phyloP scores from a whole-genome alignment of 2,113 vertebrate species.

The Thalassarche chlororhynchos region DNA sequence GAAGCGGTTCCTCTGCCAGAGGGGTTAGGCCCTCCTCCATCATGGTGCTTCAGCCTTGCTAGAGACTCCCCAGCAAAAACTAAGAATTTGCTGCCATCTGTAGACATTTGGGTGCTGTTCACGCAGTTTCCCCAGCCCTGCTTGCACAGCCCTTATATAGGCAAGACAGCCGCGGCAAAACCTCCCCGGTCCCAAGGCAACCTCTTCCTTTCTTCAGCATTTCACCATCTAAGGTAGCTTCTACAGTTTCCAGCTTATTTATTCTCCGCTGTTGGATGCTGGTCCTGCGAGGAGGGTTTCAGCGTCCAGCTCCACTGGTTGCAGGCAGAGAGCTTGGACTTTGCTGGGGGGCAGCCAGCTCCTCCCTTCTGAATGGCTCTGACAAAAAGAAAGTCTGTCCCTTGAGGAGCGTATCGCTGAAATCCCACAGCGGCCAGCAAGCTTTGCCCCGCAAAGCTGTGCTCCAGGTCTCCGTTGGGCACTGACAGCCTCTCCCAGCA shows the following conservation, averaged over 20 bases:
- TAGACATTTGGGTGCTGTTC: slow-evolving; percentile 26
- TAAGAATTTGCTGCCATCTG: slow-evolving; percentile 62
- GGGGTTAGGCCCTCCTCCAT: not conserved
- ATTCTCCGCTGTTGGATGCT: not conserved
- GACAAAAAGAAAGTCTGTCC: not conserved
- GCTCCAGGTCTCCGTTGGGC: not conserved
- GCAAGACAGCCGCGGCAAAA: not conserved
- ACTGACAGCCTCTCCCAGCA: accelerated
- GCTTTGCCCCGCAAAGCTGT: not conserved
- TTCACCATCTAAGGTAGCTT: slow-evolving; percentile 31
- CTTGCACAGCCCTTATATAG: slow-evolving; percentile 13
- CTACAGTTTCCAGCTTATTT: not conserved
- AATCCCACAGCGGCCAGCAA: not conserved
- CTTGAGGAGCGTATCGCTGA: not conserved
- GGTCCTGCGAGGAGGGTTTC: not conserved
- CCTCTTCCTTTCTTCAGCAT: not conserved
- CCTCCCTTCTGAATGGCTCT: not conserved
- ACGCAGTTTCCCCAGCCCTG: not conserved
- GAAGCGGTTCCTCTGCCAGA: not conserved
- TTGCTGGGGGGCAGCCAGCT: not conserved
- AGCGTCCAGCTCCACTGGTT: not conserved
- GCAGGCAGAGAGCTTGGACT: not conserved
- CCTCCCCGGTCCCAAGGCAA: not conserved
- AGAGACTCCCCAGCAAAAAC: not conserved
- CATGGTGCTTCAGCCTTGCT: not conserved